Conservation (phyloP, 2,113 vertebrate species). For the Ciconia maguari region DNA sequence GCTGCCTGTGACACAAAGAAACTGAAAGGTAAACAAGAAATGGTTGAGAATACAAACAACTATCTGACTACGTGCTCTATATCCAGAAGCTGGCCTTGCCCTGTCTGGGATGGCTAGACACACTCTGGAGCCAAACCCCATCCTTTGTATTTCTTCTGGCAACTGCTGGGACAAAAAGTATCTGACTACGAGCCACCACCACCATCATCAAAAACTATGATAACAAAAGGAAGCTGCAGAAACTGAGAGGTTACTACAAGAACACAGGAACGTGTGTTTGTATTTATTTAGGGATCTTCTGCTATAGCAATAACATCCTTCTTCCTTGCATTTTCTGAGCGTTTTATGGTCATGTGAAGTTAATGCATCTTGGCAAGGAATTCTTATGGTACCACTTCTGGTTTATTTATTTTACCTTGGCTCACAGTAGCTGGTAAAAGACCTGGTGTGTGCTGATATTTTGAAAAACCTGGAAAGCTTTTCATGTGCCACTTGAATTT, state of each 20-base stretch:
- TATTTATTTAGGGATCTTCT: background rate
- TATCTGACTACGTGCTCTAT: background rate
- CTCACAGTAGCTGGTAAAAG: background rate
- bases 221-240: background rate
- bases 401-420: background rate
- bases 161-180: background rate
- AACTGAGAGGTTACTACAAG: background rate
- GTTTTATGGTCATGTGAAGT: background rate
- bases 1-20: background rate
- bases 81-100: background rate
- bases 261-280: background rate
- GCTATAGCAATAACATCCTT: background rate
- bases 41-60: background rate
- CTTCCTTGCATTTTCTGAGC: background rate
- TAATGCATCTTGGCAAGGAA: background rate
- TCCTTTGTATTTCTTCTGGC: constrained; percentile 24
- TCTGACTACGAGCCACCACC: background rate
- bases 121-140: background rate
- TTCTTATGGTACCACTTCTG: background rate
- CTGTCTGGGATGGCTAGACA: background rate
- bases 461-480: background rate
- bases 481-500: background rate
- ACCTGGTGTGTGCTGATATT: background rate
- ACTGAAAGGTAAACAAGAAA: background rate
- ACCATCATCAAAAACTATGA: background rate